Base-by-base conservation (phyloP, 2,797 vertebrate genomes). In the Buphagus erythrorhynchus region DNA sequence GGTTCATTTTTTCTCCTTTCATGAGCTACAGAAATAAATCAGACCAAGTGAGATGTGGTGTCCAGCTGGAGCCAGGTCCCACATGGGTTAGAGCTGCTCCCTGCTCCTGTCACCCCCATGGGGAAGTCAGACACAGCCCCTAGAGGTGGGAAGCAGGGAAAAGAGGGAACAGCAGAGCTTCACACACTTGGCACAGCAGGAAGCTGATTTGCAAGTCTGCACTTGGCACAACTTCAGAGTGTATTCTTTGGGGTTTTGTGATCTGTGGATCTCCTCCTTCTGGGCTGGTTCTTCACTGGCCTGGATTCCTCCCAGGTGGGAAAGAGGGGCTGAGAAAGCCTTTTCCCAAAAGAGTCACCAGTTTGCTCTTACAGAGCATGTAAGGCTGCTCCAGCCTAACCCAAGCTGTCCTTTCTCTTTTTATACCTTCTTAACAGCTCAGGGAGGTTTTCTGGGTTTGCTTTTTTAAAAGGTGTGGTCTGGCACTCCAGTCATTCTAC, bases 191-290 rank as follows among this genome's bases (percentile, higher is more conserved):
- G 91, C 86, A 67, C 84, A 63, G 46, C 51, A 73, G 75, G 45
- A 74, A 93, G 51, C 72, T 33, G 49, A 79, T 93, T 20, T 94
- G 75, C 92, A 93, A 92, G 88, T 62, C 89, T 92, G 81, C 42
- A 52, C 66, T 83, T 95, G 90, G 92, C 91, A 80, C 28, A 80
- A 29, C 92, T 78, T 96, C 81, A 92, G 88, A 97, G 92, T 22
- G 42, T 40, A 59, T 76, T 69, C 63, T 71, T 6, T 65, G 59
- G 69, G 81, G 90, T 15, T 40, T 40, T 40, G 40, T 40, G 40
- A 40, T 80, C 75, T 82, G 46, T 45, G 54, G 62, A 90, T 89
- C 68, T 58, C 86, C 85, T 79, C 74, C 48, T 80, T 74, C 75
- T 78, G 75, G 45, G 72, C 57, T 86, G 40, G 15, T 16, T 40